Conservation (phyloP, 2,888 invertebrate species). For the Scelioninae gen. 2 region DNA sequence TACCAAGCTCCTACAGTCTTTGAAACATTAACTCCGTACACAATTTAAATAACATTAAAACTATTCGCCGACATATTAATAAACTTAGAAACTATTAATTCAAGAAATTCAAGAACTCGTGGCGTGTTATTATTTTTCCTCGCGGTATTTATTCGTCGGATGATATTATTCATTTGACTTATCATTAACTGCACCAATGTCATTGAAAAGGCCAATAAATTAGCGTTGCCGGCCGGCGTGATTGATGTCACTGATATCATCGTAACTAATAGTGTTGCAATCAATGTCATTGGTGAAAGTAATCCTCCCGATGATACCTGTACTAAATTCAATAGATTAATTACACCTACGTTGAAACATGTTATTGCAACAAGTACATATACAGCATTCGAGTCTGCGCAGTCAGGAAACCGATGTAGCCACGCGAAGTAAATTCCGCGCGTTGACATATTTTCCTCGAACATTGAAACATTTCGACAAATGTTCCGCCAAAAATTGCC, state of each 20-base stretch:
- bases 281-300: slow-evolving; percentile 56
- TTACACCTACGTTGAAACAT: slow-evolving; percentile 26
- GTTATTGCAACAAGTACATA: no score
- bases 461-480: no score
- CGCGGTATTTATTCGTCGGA: not conserved
- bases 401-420: no score
- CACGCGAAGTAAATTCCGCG: no score
- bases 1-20: no score
- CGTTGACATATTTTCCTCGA: no score
- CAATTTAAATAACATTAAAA: no score
- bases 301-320: slow-evolving; percentile 41
- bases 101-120: not conserved
- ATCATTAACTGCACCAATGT: slow-evolving; percentile 39
- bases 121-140: not conserved
- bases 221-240: slow-evolving; percentile 32
- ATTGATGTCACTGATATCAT: slow-evolving; percentile 53
- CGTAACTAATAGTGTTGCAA: slow-evolving; percentile 55
- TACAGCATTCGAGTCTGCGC: no score
- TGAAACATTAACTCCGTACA: no score
- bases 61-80: slow-evolving; percentile 6
- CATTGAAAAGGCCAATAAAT: slow-evolving; percentile 45
- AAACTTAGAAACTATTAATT: slow-evolving; percentile 3
- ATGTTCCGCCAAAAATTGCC: no score
- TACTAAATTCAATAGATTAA: slow-evolving; percentile 38
- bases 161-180: slow-evolving; percentile 18